Evolutionary conservation across 1,140 invertebrate genomes (phyloP), one percentile per base, ranked within the genome.

Genomic region (Bombus affinis): DNA sequence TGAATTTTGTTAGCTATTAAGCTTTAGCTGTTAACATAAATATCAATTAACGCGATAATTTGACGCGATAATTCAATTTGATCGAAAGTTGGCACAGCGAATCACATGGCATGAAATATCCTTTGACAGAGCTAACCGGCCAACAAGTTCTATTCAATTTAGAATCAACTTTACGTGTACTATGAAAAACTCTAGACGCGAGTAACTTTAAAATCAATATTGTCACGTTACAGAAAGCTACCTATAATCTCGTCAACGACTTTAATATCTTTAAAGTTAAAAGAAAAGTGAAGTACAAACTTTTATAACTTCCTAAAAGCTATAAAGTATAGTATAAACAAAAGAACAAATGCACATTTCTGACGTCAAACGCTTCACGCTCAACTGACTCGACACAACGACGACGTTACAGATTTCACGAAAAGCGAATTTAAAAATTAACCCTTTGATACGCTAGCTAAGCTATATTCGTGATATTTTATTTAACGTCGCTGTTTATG

Each of bases 121-220:
- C 25, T 72, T 72, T 15, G 39, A n/a, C 5, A 13, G 8, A n/a
- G 6, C 39, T 44, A 15, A 3, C 39, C n/a, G 13, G 9, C 71
- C 42, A n/a, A 18, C 42, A n/a, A 32, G 3, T 73, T 32, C n/a
- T 47, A 13, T 42, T 72, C 39, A 28, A 57, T 76, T 59, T 28
- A 59, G 47, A 62, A 76, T 76, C 53, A 59, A 76, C 35, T 76
- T 62, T 39, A 28, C 53, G 6, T 62, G 32, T 8, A 39, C 74
- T 62, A 59, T 39, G 53, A 77, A 59, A 77, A 74, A 62, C 57
- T 13, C 28, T 32, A 6, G 57, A 57, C 35, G 75, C 28, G 28
- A 42, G 53, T 62, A 77, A 77, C 53, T 77, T 77, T 39, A 62
- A 78, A 78, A 65, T 18, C 25, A 78, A 78, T 78, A 78, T 65